These are phyloP conservation scores for Artibeus jamaicensis DNA, from an alignment of 2,797 vertebrate species.

Conservation along the genomic window DNA sequence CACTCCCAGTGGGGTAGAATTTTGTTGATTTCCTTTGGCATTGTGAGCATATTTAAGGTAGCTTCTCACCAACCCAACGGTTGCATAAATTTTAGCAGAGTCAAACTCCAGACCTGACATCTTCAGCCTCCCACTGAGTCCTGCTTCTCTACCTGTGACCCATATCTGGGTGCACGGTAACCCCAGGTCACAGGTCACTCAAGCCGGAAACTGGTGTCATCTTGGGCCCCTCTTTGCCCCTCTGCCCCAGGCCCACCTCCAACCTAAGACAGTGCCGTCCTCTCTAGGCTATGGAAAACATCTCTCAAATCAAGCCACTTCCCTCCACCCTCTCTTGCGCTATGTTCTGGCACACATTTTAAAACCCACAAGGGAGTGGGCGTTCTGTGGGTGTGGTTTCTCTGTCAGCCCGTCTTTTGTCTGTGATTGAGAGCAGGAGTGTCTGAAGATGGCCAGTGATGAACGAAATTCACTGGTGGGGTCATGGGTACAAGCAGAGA, in stretches of 20 bases:
- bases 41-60: background rate
- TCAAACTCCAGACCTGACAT: background rate
- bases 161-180: background rate
- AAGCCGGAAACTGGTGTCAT: background rate
- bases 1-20: background rate
- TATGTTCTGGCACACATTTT: background rate
- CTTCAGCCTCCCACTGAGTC: background rate
- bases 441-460: background rate
- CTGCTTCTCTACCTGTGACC: background rate
- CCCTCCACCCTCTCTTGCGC: background rate
- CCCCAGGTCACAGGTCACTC: background rate
- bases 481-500: background rate
- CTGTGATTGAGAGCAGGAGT: background rate
- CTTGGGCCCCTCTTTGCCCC: background rate
- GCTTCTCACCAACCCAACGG: background rate
- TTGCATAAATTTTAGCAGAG: background rate
- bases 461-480: background rate
- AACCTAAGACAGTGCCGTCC: background rate
- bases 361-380: background rate
- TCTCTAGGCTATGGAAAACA: background rate
- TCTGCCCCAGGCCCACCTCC: background rate
- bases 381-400: background rate
- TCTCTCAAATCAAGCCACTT: background rate
- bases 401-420: background rate
- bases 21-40: background rate